phyloP scores from a whole-genome alignment of 2,888 invertebrate species.

The Caenorhabditis sp. region DNA sequence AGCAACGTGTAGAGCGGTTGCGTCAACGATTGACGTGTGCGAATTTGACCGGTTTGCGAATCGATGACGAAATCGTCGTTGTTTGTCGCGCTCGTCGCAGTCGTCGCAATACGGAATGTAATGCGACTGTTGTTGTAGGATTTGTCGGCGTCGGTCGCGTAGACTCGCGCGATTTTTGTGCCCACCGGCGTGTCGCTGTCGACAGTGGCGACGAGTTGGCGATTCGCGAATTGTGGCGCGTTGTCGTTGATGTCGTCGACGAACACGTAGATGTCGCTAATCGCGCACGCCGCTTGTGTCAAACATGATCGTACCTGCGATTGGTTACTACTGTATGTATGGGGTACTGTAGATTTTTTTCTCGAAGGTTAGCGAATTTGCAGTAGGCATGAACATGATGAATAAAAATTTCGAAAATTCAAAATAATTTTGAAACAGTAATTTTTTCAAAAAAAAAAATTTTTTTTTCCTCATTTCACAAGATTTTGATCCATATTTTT shows the following conservation, averaged over 20 bases:
- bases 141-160: conserved; percentile 56
- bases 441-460: too few relatives aligned
- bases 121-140: conserved; percentile 52
- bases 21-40: conserved; percentile 28
- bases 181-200: conserved; percentile 60
- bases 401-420: too few relatives aligned
- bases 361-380: too few relatives aligned
- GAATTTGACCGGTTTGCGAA: conserved; percentile 33
- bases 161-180: conserved; percentile 35
- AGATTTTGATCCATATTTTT: too few relatives aligned
- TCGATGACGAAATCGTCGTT: conserved; percentile 15
- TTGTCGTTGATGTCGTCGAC: conserved; percentile 66
- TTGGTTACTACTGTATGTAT: too few relatives aligned
- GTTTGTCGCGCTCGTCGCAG: too few relatives aligned
- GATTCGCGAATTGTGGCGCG: conserved; percentile 51
- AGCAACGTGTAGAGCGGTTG: conserved; percentile 41
- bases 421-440: too few relatives aligned
- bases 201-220: conserved; percentile 48
- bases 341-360: too few relatives aligned
- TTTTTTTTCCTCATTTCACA: too few relatives aligned
- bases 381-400: too few relatives aligned
- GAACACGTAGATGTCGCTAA: conserved; percentile 30
- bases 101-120: conserved; percentile 45
- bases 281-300: conserved; percentile 38
- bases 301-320: conserved; percentile 49